phyloP scores from a whole-genome alignment of 2,797 vertebrate genomes.

The Silurus aristotelis region DNA sequence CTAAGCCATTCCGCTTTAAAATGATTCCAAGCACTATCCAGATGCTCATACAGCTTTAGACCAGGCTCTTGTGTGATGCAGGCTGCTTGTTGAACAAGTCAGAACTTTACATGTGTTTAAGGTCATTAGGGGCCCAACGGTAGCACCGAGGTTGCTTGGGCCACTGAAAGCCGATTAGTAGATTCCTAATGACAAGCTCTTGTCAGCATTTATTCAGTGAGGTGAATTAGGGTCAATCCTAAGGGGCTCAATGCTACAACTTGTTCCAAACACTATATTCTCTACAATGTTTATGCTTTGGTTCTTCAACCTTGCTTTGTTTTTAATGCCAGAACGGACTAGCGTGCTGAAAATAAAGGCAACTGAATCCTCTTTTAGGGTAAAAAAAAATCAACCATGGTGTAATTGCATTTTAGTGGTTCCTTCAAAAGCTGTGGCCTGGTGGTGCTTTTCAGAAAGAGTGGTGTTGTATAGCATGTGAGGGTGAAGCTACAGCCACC shows the following conservation, averaged over 20 bases:
- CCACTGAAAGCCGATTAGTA: constrained; percentile 36
- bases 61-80: background rate
- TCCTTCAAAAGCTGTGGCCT: constrained; percentile 17
- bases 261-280: background rate
- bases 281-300: background rate
- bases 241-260: background rate
- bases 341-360: constrained; percentile 26
- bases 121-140: constrained; percentile 24
- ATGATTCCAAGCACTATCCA: background rate
- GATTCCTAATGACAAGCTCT: constrained; percentile 35
- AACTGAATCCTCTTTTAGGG: constrained; percentile 15
- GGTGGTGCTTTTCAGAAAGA: constrained; percentile 18
- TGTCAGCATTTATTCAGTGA: constrained; percentile 9
- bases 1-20: background rate
- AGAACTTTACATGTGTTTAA: constrained; percentile 7
- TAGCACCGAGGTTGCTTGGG: constrained; percentile 24
- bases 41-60: constrained; percentile 14
- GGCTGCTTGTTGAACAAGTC: constrained; percentile 5
- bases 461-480: constrained; percentile 33
- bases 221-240: background rate
- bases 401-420: constrained; percentile 31
- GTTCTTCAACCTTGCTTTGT: constrained; percentile 15
- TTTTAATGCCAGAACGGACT: constrained; percentile 27
- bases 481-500: constrained; percentile 20
- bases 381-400: constrained; percentile 2